These are phyloP conservation scores for Apamea anceps DNA, from an alignment of 2,888 invertebrate species.

Conservation along the genomic window DNA sequence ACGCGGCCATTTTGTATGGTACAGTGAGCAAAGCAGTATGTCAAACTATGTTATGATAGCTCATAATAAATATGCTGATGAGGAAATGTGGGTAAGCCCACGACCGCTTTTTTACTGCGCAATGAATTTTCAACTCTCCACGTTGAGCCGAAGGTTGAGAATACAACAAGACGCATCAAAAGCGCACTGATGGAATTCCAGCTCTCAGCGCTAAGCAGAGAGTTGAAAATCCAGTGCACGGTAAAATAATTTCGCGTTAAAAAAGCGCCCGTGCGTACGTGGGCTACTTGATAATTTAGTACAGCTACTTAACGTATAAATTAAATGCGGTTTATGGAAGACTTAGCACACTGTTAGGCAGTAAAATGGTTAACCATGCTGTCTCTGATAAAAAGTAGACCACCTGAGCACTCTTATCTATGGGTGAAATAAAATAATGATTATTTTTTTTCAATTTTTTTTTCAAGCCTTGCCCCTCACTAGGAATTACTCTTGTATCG, in stretches of 20 bases:
- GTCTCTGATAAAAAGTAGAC: neutral
- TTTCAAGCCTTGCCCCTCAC: too few relatives aligned
- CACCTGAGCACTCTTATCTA: neutral
- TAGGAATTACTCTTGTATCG: too few relatives aligned
- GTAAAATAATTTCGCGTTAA: neutral
- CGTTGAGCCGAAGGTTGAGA: neutral
- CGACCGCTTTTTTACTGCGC: neutral
- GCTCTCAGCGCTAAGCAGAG: neutral
- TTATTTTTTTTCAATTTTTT: too few relatives aligned
- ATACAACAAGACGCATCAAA: neutral
- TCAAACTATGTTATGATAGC: constrained; percentile 23
- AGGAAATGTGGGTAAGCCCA: neutral
- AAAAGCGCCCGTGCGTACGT: neutral
- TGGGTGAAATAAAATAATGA: neutral
- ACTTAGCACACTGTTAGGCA: neutral
- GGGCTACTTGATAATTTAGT: neutral
- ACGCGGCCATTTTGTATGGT: constrained; percentile 20
- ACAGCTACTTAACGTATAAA: neutral
- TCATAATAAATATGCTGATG: constrained; percentile 1
- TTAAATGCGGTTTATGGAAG: neutral
- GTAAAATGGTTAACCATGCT: neutral
- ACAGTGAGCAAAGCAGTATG: constrained; percentile 24
- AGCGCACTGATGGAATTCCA: neutral
- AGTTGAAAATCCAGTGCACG: neutral
- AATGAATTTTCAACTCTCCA: neutral